Conservation (phyloP, 1,140 invertebrate species). For the Drosophila willistoni region DNA sequence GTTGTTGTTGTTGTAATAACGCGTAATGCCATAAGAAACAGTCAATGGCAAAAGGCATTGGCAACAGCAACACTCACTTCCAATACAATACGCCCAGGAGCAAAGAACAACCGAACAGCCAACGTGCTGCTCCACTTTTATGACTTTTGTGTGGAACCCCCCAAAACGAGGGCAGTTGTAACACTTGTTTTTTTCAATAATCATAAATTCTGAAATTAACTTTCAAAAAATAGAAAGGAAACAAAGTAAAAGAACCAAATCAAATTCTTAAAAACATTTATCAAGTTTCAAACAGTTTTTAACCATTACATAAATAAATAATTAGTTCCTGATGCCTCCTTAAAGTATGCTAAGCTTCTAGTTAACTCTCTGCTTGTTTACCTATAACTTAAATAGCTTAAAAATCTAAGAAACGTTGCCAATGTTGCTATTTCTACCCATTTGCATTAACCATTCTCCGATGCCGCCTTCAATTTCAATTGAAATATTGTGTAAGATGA, state of each 20-base stretch:
- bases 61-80: constrained; percentile 30
- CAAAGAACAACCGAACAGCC: constrained; percentile 44
- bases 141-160: constrained; percentile 47
- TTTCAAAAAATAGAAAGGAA: too few species aligned
- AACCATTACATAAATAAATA: too few species aligned
- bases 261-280: too few species aligned
- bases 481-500: neutral
- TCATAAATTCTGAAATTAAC: neutral
- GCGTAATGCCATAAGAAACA: constrained; percentile 63
- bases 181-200: constrained; percentile 6
- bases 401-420: too few species aligned
- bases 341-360: too few species aligned
- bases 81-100: constrained; percentile 61
- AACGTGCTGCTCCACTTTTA: constrained; percentile 67
- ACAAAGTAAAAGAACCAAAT: neutral
- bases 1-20: constrained; percentile 59
- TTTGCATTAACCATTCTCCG: neutral
- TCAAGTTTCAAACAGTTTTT: too few species aligned
- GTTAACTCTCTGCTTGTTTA: too few species aligned
- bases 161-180: constrained; percentile 37
- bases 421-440: too few species aligned
- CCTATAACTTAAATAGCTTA: too few species aligned
- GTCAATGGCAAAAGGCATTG: constrained; percentile 35
- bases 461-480: neutral
- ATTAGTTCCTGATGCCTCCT: too few species aligned